Evolutionary conservation across 2,888 invertebrate genomes (phyloP).

Genomic region (Dryobotodes eremita): DNA sequence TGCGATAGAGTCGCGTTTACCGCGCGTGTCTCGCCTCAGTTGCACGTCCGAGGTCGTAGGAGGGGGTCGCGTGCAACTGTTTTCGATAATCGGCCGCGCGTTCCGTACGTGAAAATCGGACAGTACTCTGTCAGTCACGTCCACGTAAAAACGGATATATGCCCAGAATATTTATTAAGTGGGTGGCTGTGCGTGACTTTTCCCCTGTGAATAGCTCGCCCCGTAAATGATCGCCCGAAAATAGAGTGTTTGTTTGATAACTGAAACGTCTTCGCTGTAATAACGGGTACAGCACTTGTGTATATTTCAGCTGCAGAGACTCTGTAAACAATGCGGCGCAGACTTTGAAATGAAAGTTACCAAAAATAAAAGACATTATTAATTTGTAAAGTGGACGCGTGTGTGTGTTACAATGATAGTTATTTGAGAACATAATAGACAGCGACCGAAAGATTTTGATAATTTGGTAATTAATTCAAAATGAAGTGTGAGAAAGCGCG

Average conservation of each 20-base stretch:
- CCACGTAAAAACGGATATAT: conserved; percentile 91
- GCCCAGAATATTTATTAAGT: conserved; percentile 92
- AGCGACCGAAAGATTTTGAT: conserved; percentile 69
- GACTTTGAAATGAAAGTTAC: conserved; percentile 58
- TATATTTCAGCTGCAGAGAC: conserved; percentile 58
- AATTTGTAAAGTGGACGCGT: conserved; percentile 65
- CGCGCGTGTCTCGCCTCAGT: conserved; percentile 90
- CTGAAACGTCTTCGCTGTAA: conserved; percentile 80
- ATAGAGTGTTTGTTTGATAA: conserved; percentile 87
- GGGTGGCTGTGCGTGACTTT: conserved; percentile 91
- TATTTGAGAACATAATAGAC: conserved; percentile 56
- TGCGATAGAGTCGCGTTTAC: conserved; percentile 89
- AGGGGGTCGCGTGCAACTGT: conserved; percentile 90
- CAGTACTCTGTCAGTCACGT: conserved; percentile 89
- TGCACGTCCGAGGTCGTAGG: conserved; percentile 89
- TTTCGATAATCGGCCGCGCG: conserved; percentile 91
- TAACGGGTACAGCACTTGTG: conserved; percentile 68
- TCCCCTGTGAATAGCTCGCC: conserved; percentile 88
- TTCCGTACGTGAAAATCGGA: conserved; percentile 91
- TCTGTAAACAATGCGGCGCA: conserved; percentile 62
- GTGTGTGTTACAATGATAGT: conserved; percentile 70
- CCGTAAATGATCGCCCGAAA: conserved; percentile 86
- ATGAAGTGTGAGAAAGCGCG: conserved; percentile 77
- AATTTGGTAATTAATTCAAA: conserved; percentile 67
- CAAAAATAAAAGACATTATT: conserved; percentile 59